These are phyloP conservation scores for Syngnathus rostellatus DNA, from an alignment of 2,797 vertebrate species.

Conservation along the genomic window DNA sequence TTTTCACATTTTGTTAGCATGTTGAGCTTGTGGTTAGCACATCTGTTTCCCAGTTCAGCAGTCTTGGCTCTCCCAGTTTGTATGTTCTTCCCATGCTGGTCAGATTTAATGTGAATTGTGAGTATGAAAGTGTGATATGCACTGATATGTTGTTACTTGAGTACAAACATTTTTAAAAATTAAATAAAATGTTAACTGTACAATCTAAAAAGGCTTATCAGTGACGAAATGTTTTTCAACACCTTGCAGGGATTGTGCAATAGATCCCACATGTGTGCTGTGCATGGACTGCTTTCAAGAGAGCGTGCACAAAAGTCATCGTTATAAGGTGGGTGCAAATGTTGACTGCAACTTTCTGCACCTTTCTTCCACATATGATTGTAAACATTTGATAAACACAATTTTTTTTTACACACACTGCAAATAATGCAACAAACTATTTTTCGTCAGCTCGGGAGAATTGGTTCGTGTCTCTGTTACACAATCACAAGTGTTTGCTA, in stretches of 20 bases:
- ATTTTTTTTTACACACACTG: too few relatives aligned
- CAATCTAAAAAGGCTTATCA: not conserved
- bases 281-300: slow-evolving; percentile 99
- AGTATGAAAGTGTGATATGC: too few relatives aligned
- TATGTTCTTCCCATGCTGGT: too few relatives aligned
- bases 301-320: slow-evolving; percentile 93
- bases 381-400: too few relatives aligned
- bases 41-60: too few relatives aligned
- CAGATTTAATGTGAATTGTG: too few relatives aligned
- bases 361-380: not conserved
- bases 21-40: too few relatives aligned
- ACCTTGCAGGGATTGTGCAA: slow-evolving; percentile 90
- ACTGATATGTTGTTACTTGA: too few relatives aligned
- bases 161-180: not conserved
- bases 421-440: too few relatives aligned
- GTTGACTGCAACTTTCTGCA: not conserved
- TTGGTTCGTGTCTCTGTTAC: not conserved
- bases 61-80: too few relatives aligned
- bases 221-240: slow-evolving; percentile 9
- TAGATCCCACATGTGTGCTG: slow-evolving; percentile 96
- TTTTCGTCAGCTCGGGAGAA: not conserved
- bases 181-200: not conserved
- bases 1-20: too few relatives aligned
- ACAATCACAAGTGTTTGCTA: not conserved
- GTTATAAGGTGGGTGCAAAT: slow-evolving; percentile 83